A percentile compares a stretch with the other conserved stretches of the same genome.
phyloP scores from a whole-genome alignment of 2,888 invertebrate species.

The Platycheirus rosarum region DNA sequence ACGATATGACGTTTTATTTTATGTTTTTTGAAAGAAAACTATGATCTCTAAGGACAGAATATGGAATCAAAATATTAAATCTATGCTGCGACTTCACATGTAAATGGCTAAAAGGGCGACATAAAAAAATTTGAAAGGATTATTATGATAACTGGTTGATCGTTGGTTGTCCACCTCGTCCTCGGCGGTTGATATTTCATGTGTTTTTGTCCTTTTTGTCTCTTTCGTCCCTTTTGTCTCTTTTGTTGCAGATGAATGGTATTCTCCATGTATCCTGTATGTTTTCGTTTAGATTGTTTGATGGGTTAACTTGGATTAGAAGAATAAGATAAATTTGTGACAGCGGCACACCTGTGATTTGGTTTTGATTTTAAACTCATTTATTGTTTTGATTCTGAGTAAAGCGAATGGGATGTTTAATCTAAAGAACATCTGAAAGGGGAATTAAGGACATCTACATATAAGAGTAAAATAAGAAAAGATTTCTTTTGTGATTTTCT shows the following conservation, averaged over 20 bases:
- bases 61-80: constrained; percentile 71
- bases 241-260: constrained; percentile 41
- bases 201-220: neutral
- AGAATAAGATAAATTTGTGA: constrained; percentile 53
- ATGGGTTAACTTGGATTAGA: constrained; percentile 49
- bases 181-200: neutral
- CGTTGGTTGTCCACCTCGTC: constrained; percentile 3
- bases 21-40: neutral
- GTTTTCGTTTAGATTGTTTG: neutral
- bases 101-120: constrained; percentile 24
- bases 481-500: no score
- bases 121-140: constrained; percentile 49
- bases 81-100: constrained; percentile 22
- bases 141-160: constrained; percentile 60
- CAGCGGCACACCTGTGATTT: constrained; percentile 53
- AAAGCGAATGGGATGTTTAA: no score
- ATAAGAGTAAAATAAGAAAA: no score
- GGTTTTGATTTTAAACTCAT: constrained; percentile 39
- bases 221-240: constrained; percentile 25
- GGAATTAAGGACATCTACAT: no score
- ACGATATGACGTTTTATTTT: constrained; percentile 42
- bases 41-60: constrained; percentile 32
- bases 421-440: no score
- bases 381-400: constrained; percentile 27
- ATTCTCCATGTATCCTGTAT: constrained; percentile 18